Evolutionary conservation across 2,888 invertebrate genomes (phyloP), one percentile per base, ranked within the genome.

Genomic region (Argyra leucocephala): DNA sequence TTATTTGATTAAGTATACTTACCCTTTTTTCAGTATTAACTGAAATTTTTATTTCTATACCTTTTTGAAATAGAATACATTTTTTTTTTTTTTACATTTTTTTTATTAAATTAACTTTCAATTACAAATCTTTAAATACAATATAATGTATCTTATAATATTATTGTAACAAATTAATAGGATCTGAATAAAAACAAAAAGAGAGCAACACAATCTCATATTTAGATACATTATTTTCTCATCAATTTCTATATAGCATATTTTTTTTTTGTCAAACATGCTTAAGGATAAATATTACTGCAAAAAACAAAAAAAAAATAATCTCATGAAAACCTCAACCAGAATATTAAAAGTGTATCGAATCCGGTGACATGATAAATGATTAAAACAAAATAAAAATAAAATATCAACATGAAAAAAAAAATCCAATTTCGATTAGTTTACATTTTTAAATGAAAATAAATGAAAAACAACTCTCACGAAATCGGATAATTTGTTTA

Each of bases 361-460:
- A 61, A 61, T 61, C 22, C 24, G 31, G 61, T 61, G 61, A 61
- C 61, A 61, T 24, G 61, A 61, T 61, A 61, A 61, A 61, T 61
- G 31, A 26, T 22, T 22, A 58, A 57, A 22, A 21, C 18, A 58
- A 58, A 58, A 22, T 21, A 58, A 58, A 58, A 22, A 58, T 7
- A 58, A 58, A 58, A n/a, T n/a, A n/a, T n/a, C n/a, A n/a, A n/a
- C n/a, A 58, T 9, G 9, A 37, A 37, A 37, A 3, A 37, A 37
- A 37, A 37, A 48, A 18, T 48, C 18, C 48, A 48, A 5, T 48
- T 48, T 5, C 48, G n/a, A n/a, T n/a, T n/a, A n/a, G n/a, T n/a
- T 48, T 48, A n/a, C n/a, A 48, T 2, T 48, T 48, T 15, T 5
- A 15, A 48, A 48, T 48, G 12, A 48, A 48, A 48, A 48, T 18